These are phyloP conservation scores for Ametastegia equiseti DNA, from an alignment of 2,888 invertebrate species.

Conservation along the genomic window DNA sequence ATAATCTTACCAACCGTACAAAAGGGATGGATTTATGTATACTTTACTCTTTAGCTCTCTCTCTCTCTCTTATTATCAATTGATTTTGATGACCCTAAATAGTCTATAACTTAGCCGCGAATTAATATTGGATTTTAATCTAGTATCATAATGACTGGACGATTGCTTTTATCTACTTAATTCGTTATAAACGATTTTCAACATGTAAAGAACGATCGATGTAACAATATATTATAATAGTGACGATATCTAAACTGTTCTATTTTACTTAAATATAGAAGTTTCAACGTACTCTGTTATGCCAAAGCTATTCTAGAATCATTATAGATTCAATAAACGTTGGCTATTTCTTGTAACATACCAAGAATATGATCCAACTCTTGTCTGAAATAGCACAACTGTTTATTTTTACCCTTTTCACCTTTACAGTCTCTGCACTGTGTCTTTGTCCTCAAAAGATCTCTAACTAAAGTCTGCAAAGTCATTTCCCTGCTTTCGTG, in stretches of 20 bases:
- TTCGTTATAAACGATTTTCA: conserved; percentile 19
- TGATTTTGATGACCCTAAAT: conserved; percentile 18
- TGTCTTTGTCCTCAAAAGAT: conserved; percentile 68
- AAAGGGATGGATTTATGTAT: neutral
- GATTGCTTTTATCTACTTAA: conserved; percentile 29
- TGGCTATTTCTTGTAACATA: conserved; percentile 72
- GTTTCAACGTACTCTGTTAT: conserved; percentile 53
- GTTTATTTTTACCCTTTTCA: conserved; percentile 66
- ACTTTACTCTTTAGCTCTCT: too few species aligned
- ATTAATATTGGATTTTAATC: conserved; percentile 4
- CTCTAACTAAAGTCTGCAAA: conserved; percentile 70
- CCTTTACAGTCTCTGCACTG: conserved; percentile 71
- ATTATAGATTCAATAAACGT: conserved; percentile 59
- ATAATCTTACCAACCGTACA: conserved; percentile 34
- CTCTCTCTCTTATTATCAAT: neutral
- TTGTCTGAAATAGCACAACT: conserved; percentile 71
- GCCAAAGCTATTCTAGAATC: neutral
- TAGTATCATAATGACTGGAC: conserved; percentile 31
- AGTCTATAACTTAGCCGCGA: neutral
- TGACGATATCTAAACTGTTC: conserved; percentile 46
- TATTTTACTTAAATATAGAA: conserved; percentile 39
- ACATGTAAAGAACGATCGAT: conserved; percentile 45
- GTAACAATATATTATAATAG: conserved; percentile 46
- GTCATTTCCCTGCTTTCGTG: conserved; percentile 73
- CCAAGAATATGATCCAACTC: conserved; percentile 72